A percentile compares a stretch with the other conserved stretches of the same genome.
Conservation (phyloP, 2,797 vertebrate genomes). For the Chelonia mydas region DNA sequence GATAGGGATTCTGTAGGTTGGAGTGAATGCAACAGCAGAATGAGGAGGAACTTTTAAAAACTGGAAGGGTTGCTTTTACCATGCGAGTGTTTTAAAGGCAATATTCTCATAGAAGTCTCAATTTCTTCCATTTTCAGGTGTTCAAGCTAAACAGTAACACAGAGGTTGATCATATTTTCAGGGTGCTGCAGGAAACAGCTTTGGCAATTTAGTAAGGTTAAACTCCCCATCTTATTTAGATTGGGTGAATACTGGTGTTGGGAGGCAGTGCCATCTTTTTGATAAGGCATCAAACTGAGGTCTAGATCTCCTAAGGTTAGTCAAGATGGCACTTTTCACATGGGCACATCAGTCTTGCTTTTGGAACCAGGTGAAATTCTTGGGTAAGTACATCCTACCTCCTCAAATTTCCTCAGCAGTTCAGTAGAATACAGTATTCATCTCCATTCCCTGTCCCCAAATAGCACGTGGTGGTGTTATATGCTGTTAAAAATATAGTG, state of each 20-base stretch:
- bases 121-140: background rate
- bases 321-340: background rate
- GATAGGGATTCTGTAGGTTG: conserved; percentile 14
- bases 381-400: background rate
- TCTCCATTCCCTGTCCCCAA: background rate
- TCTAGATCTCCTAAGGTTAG: background rate
- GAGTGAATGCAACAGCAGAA: background rate
- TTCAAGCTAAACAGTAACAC: background rate
- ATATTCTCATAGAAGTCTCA: background rate
- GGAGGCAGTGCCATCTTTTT: background rate
- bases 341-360: background rate
- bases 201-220: background rate
- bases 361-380: background rate
- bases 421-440: background rate
- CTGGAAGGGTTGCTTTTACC: background rate
- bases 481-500: background rate
- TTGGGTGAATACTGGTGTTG: background rate
- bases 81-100: accelerated
- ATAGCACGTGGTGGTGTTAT: background rate
- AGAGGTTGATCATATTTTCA: background rate
- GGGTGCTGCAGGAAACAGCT: background rate
- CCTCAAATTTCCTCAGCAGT: background rate
- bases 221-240: background rate
- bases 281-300: background rate
- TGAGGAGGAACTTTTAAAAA: conserved; percentile 15